Evolutionary conservation across 1,140 invertebrate species (phyloP).

Genomic region (Magallana gigas): DNA sequence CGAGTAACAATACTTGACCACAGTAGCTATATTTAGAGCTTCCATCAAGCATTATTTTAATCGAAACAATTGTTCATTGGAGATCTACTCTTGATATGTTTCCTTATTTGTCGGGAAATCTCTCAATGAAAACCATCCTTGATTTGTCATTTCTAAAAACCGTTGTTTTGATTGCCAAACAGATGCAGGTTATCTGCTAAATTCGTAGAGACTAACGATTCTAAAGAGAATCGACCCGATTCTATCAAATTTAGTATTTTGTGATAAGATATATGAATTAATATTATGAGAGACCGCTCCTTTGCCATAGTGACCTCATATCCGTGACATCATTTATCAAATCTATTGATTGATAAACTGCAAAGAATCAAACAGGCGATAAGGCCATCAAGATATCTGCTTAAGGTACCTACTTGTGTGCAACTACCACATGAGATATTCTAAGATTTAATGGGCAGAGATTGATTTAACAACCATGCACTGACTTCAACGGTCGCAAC

Average conservation of each 20-base stretch:
- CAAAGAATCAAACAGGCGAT: no score
- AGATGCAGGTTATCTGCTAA: background rate
- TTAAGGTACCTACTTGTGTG: no score
- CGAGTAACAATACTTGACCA: no score
- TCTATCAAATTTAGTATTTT: background rate
- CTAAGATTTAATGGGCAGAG: background rate
- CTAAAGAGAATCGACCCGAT: background rate
- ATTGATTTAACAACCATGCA: conserved; percentile 1
- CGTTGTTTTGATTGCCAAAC: background rate
- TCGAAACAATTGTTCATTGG: no score
- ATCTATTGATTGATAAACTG: background rate
- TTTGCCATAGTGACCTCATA: background rate
- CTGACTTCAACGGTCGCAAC: background rate
- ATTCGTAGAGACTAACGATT: background rate
- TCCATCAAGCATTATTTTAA: no score
- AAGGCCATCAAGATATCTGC: no score
- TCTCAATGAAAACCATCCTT: no score
- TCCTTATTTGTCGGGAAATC: no score
- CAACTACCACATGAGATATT: background rate
- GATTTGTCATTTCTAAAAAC: no score
- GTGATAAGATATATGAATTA: conserved; percentile 30
- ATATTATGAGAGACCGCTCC: conserved; percentile 4
- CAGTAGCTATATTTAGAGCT: no score
- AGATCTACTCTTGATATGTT: no score
- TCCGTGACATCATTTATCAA: background rate